These are phyloP conservation scores for Uropsilus gracilis DNA, from an alignment of 2,113 vertebrate genomes.

Conservation along the genomic window DNA sequence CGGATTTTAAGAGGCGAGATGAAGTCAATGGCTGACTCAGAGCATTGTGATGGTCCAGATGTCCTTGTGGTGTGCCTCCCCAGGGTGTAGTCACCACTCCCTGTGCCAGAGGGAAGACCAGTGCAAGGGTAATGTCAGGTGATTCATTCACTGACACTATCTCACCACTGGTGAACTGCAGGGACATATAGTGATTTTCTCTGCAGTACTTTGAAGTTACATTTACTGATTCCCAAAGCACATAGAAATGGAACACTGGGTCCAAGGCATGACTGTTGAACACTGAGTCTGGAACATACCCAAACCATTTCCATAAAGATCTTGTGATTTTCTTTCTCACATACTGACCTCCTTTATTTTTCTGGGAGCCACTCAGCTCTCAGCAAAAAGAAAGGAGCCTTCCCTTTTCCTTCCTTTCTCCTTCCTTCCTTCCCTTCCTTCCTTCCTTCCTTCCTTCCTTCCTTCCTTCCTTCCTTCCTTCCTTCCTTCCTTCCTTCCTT, in stretches of 20 bases:
- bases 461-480: too few species aligned
- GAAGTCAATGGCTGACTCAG: constrained; percentile 73
- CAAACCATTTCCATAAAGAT: background rate
- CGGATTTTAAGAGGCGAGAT: constrained; percentile 43
- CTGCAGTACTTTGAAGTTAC: background rate
- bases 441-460: too few species aligned
- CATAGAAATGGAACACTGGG: background rate
- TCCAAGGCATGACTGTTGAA: background rate
- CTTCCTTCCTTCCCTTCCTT: too few species aligned
- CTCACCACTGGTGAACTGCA: background rate
- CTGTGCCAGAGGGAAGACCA: constrained; percentile 72
- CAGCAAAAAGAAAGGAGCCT: background rate
- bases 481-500: too few species aligned
- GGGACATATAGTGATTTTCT: background rate
- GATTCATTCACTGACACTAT: constrained; percentile 42
- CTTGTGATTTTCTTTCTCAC: background rate
- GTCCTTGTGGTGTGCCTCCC: background rate
- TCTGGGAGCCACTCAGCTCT: background rate
- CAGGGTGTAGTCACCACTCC: constrained; percentile 63
- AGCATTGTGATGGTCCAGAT: constrained; percentile 80
- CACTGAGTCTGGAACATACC: background rate
- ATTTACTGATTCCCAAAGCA: background rate
- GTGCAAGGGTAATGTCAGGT: background rate
- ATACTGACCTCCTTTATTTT: background rate
- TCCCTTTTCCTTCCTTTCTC: too few species aligned